These are phyloP conservation scores for Cheumatopsyche charites DNA, from an alignment of 1,140 invertebrate species.

Conservation along the genomic window DNA sequence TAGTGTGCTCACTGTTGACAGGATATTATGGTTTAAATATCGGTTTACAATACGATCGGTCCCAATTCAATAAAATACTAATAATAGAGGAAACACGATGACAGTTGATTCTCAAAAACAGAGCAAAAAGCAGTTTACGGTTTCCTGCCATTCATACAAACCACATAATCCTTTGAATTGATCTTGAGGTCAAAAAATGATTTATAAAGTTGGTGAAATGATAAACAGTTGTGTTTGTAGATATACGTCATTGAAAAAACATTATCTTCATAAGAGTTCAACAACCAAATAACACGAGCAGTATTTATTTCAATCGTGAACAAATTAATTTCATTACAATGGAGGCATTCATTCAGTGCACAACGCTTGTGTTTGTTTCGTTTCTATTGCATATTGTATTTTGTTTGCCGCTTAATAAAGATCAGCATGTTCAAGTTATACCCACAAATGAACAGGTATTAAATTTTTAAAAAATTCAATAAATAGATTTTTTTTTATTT, in stretches of 20 bases:
- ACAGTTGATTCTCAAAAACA: neutral
- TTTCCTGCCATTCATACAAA: neutral
- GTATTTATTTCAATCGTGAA: constrained; percentile 1
- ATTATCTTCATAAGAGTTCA: constrained; percentile 7
- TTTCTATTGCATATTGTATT: neutral
- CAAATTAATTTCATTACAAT: neutral
- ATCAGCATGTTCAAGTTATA: constrained; percentile 28
- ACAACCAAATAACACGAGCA: neutral
- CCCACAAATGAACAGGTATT: constrained; percentile 42
- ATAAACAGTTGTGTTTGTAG: constrained; percentile 3
- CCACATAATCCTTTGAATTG: constrained; percentile 2
- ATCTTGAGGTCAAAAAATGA: constrained; percentile 23
- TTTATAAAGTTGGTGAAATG: neutral
- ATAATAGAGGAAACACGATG: neutral
- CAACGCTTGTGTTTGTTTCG: neutral
- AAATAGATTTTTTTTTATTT: too few relatives aligned
- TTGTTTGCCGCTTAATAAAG: constrained; percentile 38
- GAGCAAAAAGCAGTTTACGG: neutral
- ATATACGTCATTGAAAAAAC: neutral
- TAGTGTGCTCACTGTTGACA: neutral
- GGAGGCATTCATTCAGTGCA: neutral
- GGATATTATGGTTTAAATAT: neutral
- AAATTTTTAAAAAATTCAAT: too few relatives aligned
- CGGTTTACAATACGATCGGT: neutral
- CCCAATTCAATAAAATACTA: neutral